Percentiles rank a stretch among this genome's conserved stretches.
Conservation (phyloP, 64 coral and sea anemone species). For the Platygyra sinensis region DNA sequence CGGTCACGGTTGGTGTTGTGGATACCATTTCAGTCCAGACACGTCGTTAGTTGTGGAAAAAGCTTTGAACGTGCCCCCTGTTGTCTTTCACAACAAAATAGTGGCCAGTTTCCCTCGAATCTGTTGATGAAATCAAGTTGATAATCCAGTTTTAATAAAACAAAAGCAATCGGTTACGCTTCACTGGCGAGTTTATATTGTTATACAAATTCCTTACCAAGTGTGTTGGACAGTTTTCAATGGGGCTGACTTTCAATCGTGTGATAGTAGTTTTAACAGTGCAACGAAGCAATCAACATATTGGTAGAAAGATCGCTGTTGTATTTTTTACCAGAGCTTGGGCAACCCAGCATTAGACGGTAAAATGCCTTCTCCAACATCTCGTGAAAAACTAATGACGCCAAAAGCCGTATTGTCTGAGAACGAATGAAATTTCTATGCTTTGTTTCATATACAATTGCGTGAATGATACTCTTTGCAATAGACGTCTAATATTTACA, state of each 20-base stretch:
- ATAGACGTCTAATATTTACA: not conserved
- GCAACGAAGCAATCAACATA: not conserved
- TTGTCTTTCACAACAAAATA: not conserved
- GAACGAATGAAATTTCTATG: too few relatives aligned
- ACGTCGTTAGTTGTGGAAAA: not conserved
- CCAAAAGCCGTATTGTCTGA: not conserved
- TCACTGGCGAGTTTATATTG: not conserved
- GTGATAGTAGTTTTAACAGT: not conserved
- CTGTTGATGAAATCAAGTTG: not conserved
- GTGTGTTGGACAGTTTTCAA: not conserved
- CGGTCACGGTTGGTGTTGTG: not conserved
- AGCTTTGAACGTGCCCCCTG: not conserved
- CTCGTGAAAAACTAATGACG: not conserved
- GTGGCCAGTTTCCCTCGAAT: not conserved
- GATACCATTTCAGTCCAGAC: not conserved
- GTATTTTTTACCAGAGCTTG: too few relatives aligned
- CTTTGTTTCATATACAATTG: not conserved
- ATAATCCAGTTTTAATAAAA: not conserved
- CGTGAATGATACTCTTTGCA: not conserved
- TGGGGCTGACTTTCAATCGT: not conserved
- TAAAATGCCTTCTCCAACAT: too few relatives aligned
- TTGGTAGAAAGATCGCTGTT: not conserved
- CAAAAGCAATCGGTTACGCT: not conserved
- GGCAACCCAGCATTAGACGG: too few relatives aligned
- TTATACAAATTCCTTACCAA: too few relatives aligned